phyloP scores from a whole-genome alignment of 2,888 invertebrate genomes.

The Thereva nobilitata region DNA sequence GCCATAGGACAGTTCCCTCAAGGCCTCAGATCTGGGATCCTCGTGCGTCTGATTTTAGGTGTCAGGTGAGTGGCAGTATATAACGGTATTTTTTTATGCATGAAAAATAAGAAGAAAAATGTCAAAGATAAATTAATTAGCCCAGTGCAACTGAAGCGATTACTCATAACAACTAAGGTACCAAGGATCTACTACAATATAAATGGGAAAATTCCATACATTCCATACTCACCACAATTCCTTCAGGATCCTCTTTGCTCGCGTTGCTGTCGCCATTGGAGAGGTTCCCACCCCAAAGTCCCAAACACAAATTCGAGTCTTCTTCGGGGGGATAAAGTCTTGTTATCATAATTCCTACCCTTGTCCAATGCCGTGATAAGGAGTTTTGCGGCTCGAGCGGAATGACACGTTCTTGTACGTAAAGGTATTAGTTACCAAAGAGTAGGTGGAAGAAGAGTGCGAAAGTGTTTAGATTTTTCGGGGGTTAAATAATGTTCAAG shows the following conservation, averaged over 20 bases:
- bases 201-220: neutral
- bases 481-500: too few species aligned
- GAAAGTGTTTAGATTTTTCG: too few species aligned
- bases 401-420: too few species aligned
- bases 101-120: conserved; percentile 14
- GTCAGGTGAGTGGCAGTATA: neutral
- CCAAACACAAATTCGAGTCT: conserved; percentile 56
- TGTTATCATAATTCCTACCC: conserved; percentile 52
- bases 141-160: neutral
- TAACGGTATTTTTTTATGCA: neutral
- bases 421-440: too few species aligned
- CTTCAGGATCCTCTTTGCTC: conserved; percentile 13
- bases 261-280: conserved; percentile 31
- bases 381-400: neutral
- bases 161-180: neutral
- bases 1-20: conserved; percentile 68
- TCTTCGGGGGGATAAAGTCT: conserved; percentile 55
- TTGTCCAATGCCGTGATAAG: conserved; percentile 20
- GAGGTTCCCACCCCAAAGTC: conserved; percentile 54
- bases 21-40: conserved; percentile 64
- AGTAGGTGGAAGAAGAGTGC: too few species aligned
- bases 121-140: neutral
- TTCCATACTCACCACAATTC: conserved; percentile 43
- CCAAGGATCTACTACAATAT: neutral
- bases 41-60: conserved; percentile 52